Base-by-base conservation (phyloP, 2,113 vertebrate species). In the Toxotes chatareus region DNA sequence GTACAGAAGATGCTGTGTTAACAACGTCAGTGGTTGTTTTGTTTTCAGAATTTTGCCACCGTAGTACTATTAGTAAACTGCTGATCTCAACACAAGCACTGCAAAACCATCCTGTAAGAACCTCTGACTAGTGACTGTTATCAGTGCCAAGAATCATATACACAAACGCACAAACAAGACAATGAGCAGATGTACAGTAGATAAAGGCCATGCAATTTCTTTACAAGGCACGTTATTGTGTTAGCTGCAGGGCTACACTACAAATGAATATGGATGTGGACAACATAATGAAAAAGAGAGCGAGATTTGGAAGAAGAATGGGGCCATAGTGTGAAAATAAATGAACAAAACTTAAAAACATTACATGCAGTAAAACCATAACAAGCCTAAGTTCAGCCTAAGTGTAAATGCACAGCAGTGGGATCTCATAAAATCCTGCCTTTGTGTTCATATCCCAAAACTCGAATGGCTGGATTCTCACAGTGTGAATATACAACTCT, bases 231-330 rank as follows among this genome's bases (percentile, higher is more conserved):
- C 5, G 42, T 69, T 63, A 42, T 53, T 46, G 55, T 53, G 42
- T 5, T 42, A 13, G 44, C 51, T 64, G 27, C 61, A 38, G 32
- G 67, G 16, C 27, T 67, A 13, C 23, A 14, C 63, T 16, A 40
- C 34, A 72, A 79, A 61, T 87, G 1, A 83, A 80, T n/a, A 73
- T 64, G 62, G 32, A 86, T 80, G 72, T 63, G 60, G 73, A 55
- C 36, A 67, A 59, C 38, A 4, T 61, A 32, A 60, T 68, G 67
- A 65, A 57, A 80, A 67, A 62, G 32, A 69, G 53, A 68, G 46
- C 46, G 31, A 62, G 13, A 60, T 56, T 59, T 40, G 17, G 59
- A 69, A 61, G 71, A 56, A 76, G 14, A 78, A 61, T 62, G 31
- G 38, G 32, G 27, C 56, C 46, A 32, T 12, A 69, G 62, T 62